A percentile compares a stretch with the other conserved stretches of the same genome.
Conservation (phyloP, 2,113 vertebrate species). For the Pseudorasbora parva region DNA sequence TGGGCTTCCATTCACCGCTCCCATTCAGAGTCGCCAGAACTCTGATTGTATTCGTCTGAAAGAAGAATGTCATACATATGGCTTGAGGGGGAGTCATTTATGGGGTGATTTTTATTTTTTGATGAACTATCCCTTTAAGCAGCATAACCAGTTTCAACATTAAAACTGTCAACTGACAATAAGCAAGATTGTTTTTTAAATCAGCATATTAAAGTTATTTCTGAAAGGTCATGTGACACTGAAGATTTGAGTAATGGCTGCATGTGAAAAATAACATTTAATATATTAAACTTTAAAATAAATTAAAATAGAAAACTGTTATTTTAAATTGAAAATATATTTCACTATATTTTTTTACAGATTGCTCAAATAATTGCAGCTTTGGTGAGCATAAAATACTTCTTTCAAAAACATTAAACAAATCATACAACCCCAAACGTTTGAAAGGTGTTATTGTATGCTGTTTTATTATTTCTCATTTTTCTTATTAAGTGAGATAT, state of each 20-base stretch:
- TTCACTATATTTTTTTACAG: too few relatives aligned
- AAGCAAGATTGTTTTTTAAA: not conserved
- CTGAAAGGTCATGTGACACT: not conserved
- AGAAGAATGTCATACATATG: too few relatives aligned
- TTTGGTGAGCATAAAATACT: not conserved
- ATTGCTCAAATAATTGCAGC: not conserved
- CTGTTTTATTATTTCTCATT: too few relatives aligned
- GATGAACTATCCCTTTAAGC: too few relatives aligned
- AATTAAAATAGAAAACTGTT: not conserved
- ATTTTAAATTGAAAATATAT: too few relatives aligned
- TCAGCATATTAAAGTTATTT: not conserved
- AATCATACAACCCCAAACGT: not conserved
- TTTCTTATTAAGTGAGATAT: not conserved
- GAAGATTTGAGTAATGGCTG: not conserved
- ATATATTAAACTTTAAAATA: not conserved
- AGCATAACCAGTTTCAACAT: not conserved
- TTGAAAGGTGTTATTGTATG: not conserved
- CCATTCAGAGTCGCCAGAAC: too few relatives aligned
- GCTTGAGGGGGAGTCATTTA: too few relatives aligned
- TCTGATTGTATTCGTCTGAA: too few relatives aligned
- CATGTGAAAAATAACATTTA: not conserved
- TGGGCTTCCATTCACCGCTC: too few relatives aligned
- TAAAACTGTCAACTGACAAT: too few relatives aligned
- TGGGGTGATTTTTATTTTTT: too few relatives aligned
- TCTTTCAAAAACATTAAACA: not conserved